Conservation (phyloP, 2,797 vertebrate genomes). For the Malacoraja senta region DNA sequence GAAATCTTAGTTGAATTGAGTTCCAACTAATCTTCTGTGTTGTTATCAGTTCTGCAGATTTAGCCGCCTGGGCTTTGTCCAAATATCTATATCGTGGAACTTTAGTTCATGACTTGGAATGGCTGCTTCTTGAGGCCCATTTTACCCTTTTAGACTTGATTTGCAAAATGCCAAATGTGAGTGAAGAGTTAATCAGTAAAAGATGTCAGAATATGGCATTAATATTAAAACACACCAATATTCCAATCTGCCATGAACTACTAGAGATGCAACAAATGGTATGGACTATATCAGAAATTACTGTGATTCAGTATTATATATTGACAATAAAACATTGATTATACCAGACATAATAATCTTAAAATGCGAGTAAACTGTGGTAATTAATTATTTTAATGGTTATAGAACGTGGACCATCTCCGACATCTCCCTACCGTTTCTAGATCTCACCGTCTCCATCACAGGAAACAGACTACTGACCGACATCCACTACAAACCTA, state of each 20-base stretch:
- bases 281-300: background rate
- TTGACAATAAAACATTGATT: background rate
- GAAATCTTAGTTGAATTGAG: background rate
- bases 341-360: background rate
- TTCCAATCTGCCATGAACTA: slow-evolving; percentile 50
- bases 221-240: slow-evolving; percentile 49
- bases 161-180: slow-evolving; percentile 47
- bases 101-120: slow-evolving; percentile 58
- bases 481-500: too few relatives aligned
- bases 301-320: background rate
- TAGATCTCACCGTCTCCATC: too few relatives aligned
- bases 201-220: slow-evolving; percentile 49
- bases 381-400: background rate
- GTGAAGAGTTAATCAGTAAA: slow-evolving; percentile 49
- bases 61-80: slow-evolving; percentile 56
- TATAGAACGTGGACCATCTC: too few relatives aligned
- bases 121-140: slow-evolving; percentile 56
- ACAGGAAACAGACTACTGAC: too few relatives aligned
- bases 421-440: too few relatives aligned
- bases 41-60: slow-evolving; percentile 49
- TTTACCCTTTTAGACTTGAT: slow-evolving; percentile 58
- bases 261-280: slow-evolving; percentile 55
- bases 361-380: background rate
- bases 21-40: background rate
- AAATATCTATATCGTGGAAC: slow-evolving; percentile 52